Percentiles rank a stretch among this genome's conserved stretches.
Conservation (phyloP, 2,888 invertebrate species). For the Psylliodes chrysocephalus region DNA sequence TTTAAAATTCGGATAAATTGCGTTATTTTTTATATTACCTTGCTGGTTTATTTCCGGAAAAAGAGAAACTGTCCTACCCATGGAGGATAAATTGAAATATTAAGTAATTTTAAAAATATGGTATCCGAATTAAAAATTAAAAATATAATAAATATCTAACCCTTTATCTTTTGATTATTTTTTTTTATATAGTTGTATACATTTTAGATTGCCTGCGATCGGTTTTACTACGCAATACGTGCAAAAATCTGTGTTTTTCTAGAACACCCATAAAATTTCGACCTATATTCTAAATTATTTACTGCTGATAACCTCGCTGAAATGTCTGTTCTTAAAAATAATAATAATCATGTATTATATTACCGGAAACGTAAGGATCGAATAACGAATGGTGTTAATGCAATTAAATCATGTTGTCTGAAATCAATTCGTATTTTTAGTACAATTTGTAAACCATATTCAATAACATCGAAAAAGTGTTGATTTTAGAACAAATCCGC, state of each 20-base stretch:
- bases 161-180: no score
- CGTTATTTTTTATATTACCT: no score
- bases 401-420: neutral
- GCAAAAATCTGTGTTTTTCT: neutral
- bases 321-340: neutral
- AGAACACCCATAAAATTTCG: neutral
- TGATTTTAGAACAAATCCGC: neutral
- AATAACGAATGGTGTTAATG: neutral
- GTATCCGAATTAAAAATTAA: no score
- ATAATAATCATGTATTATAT: neutral
- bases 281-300: constrained; percentile 5
- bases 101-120: no score
- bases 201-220: no score
- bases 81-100: no score
- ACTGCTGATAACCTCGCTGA: neutral
- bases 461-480: neutral
- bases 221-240: no score
- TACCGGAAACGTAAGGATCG: neutral
- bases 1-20: no score
- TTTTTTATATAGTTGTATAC: no score
- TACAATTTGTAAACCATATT: constrained; percentile 1
- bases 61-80: no score
- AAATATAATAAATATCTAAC: no score
- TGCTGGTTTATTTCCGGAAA: no score
- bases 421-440: neutral